Percentiles rank a stretch among this genome's conserved stretches.
Evolutionary conservation across 2,888 invertebrate species (phyloP).

Genomic region (Byasa hedistus): DNA sequence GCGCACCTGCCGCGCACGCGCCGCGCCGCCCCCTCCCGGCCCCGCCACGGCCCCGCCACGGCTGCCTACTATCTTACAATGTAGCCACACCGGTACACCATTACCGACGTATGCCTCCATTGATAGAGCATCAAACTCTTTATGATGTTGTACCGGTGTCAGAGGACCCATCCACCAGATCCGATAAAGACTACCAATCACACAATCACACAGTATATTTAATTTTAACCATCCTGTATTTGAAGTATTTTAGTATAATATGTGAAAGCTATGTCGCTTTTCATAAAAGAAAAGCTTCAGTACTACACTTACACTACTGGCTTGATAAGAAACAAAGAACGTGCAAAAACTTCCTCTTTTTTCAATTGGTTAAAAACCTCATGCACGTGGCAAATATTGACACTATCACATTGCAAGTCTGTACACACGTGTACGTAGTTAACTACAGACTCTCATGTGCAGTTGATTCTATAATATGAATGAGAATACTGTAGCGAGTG

Average conservation of each 20-base stretch:
- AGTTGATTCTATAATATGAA: background rate
- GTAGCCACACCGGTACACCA: slow-evolving; percentile 34
- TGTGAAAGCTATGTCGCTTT: too few species aligned
- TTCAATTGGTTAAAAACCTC: background rate
- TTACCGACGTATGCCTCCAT: slow-evolving; percentile 41
- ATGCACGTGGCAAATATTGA: background rate
- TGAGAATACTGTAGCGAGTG: background rate
- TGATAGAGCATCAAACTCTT: slow-evolving; percentile 34
- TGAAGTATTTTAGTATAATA: too few species aligned
- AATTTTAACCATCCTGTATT: too few species aligned
- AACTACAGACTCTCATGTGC: background rate
- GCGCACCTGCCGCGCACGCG: slow-evolving; percentile 65
- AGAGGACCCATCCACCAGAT: background rate
- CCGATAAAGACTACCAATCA: background rate
- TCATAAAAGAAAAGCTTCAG: too few species aligned
- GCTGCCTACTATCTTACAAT: slow-evolving; percentile 34
- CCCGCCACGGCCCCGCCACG: slow-evolving; percentile 31
- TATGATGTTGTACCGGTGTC: slow-evolving; percentile 5
- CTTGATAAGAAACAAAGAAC: background rate
- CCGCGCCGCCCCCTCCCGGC: slow-evolving; percentile 31
- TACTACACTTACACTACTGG: background rate
- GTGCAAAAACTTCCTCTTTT: background rate
- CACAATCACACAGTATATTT: too few species aligned
- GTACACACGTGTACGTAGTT: background rate
- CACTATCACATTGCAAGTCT: background rate